Conservation (phyloP, 1,140 invertebrate species). For the Melipona quadrifasciata region DNA sequence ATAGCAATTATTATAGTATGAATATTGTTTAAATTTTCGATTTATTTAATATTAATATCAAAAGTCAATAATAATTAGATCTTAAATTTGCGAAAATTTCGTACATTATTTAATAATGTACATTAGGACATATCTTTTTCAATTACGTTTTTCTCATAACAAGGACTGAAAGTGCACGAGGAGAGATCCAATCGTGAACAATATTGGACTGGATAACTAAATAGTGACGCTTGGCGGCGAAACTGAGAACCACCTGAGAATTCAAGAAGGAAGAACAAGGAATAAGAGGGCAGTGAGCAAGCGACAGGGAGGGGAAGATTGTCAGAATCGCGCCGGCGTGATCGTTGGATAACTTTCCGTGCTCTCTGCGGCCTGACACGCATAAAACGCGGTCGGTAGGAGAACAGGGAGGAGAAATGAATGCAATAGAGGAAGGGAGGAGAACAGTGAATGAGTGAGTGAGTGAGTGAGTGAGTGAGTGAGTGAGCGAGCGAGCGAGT, state of each 20-base stretch:
- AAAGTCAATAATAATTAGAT: too few relatives aligned
- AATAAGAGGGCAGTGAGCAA: background rate
- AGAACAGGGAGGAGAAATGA: constrained; percentile 46
- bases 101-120: too few relatives aligned
- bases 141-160: background rate
- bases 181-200: background rate
- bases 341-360: constrained; percentile 64
- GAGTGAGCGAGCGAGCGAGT: too few relatives aligned
- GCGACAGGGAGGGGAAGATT: constrained; percentile 42
- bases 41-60: too few relatives aligned
- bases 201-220: background rate
- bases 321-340: constrained; percentile 66
- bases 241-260: constrained; percentile 39
- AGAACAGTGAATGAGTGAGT: too few relatives aligned
- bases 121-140: background rate
- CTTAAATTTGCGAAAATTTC: too few relatives aligned
- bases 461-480: too few relatives aligned
- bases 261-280: constrained; percentile 46
- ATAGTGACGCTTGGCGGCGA: constrained; percentile 4
- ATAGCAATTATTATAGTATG: too few relatives aligned
- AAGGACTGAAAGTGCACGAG: background rate
- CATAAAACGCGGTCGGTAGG: constrained; percentile 64
- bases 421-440: background rate
- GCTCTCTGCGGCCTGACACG: constrained; percentile 63
- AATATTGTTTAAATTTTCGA: too few relatives aligned